phyloP scores from a whole-genome alignment of 2,113 vertebrate genomes.

The Empidonax alnorum region DNA sequence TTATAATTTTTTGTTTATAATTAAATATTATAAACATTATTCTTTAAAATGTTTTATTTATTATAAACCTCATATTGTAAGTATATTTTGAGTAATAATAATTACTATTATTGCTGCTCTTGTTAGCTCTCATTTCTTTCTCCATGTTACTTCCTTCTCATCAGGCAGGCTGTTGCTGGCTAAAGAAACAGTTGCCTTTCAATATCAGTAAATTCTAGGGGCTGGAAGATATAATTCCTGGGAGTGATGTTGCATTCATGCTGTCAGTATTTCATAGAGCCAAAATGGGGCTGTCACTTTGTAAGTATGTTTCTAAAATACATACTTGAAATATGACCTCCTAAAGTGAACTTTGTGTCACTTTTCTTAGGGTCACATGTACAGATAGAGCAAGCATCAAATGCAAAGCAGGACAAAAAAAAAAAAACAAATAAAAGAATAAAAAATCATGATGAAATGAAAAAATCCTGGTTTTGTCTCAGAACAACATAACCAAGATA shows the following conservation, averaged over 20 bases:
- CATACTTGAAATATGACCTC: neutral
- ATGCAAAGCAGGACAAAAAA: neutral
- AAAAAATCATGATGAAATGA: neutral
- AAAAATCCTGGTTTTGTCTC: neutral
- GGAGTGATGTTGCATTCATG: neutral
- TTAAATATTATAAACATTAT: neutral
- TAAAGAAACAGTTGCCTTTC: neutral
- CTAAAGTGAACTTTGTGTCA: neutral
- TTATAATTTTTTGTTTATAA: neutral
- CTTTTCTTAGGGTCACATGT: neutral
- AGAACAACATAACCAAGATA: neutral
- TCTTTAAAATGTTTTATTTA: neutral
- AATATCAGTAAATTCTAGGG: neutral
- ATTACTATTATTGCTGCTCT: neutral
- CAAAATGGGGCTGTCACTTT: neutral
- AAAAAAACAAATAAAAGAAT: neutral
- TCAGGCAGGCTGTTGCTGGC: neutral
- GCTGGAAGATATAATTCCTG: neutral
- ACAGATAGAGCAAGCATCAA: neutral
- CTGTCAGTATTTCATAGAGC: neutral
- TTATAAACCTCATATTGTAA: neutral
- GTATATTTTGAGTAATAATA: neutral
- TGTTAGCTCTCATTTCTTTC: neutral
- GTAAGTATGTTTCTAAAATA: neutral
- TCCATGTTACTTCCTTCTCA: neutral